Base-by-base conservation (phyloP, 2,113 vertebrate genomes). In the Cynopterus brachyotis region DNA sequence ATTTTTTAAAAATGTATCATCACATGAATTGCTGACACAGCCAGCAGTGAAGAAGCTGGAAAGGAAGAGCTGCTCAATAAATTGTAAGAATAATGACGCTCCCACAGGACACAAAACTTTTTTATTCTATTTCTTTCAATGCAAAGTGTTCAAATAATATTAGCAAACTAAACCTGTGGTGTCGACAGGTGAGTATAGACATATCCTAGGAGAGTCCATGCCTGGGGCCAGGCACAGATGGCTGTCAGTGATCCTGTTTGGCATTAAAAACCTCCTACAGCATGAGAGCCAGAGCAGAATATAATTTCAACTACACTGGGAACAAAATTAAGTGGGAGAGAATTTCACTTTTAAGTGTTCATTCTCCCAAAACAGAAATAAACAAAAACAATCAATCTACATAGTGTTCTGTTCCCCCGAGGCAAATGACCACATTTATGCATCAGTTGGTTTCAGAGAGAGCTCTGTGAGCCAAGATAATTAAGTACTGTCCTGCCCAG, bases 221-320 rank as follows among this genome's bases (percentile, higher is more conserved):
- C 97, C 97, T 96, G 84, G 59, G 97, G 97, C 91, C 97, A 96
- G 81, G 92, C 91, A 85, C 96, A 97, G 97, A 97, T 96, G 95
- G 97, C 82, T 97, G 95, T 91, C 95, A 96, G 94, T 91, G 94
- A 96, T 96, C 93, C 73, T 95, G 88, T 85, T 95, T 2, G 0
- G 88, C 64, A 83, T 78, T 95, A 64, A 96, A 97, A 97, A 97
- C 59, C 59, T 93, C 95, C 96, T 96, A 69, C 73, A 96, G 93
- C 96, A 87, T 60, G 55, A 97, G 81, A 93, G 89, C 85, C 89
- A 75, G 78, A 76, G 72, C 62, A 95, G 94, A 96, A 93, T 97
- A 95, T 90, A 96, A 98, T 97, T 93, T 95, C 91, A 40, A 90
- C 57, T 64, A 96, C 64, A 79, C 13, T 81, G 73, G 40, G 70